phyloP scores from a whole-genome alignment of 2,888 invertebrate genomes.

The Orgyia antiqua region DNA sequence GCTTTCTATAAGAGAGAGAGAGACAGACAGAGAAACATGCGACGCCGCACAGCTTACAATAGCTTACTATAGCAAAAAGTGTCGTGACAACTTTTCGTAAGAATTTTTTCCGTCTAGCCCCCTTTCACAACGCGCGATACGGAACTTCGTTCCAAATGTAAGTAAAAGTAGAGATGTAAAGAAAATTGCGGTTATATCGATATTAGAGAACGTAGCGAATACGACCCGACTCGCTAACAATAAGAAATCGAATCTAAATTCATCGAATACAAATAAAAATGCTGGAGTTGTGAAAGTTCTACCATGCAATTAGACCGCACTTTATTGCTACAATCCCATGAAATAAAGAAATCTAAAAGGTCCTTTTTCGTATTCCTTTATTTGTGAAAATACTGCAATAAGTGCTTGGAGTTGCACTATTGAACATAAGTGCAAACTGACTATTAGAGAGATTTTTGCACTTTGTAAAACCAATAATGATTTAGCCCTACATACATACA shows the following conservation, averaged over 20 bases:
- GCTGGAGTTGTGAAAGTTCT: constrained; percentile 52
- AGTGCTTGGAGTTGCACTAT: constrained; percentile 45
- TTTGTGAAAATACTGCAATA: constrained; percentile 58
- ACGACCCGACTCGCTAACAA: constrained; percentile 24
- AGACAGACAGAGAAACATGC: too few relatives aligned
- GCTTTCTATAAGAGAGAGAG: too few relatives aligned
- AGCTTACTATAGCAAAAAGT: too few relatives aligned
- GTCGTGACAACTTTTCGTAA: too few relatives aligned
- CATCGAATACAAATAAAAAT: constrained; percentile 59
- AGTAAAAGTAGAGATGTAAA: constrained; percentile 23
- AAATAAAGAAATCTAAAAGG: constrained; percentile 71
- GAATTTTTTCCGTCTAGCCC: too few relatives aligned
- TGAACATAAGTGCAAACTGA: constrained; percentile 38
- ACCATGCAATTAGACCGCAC: constrained; percentile 72
- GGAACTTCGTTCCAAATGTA: too few relatives aligned
- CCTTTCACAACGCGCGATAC: too few relatives aligned
- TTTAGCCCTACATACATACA: too few relatives aligned
- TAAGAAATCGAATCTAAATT: constrained; percentile 60
- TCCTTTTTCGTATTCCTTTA: constrained; percentile 55
- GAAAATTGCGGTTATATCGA: constrained; percentile 42
- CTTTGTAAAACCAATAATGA: too few relatives aligned
- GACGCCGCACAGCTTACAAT: too few relatives aligned
- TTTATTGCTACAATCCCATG: constrained; percentile 68
- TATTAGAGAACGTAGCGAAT: constrained; percentile 24
- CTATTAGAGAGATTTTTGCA: too few relatives aligned